These are phyloP conservation scores for Masnerella sp. DNA, from an alignment of 2,888 invertebrate genomes.

Conservation along the genomic window DNA sequence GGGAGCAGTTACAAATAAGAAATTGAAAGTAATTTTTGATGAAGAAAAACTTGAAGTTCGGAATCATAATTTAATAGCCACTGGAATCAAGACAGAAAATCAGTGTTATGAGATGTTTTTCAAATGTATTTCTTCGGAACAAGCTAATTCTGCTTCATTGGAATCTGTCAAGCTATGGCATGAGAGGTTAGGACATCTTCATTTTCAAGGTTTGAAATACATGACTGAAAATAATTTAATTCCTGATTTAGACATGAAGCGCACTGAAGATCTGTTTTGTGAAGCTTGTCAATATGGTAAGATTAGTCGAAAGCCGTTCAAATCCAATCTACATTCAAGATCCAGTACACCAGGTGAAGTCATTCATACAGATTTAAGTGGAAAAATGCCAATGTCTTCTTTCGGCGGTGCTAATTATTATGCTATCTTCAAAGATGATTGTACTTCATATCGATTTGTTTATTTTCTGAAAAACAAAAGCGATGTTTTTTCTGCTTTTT, in stretches of 20 bases:
- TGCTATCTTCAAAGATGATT: constrained; percentile 58
- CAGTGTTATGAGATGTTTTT: constrained; percentile 15
- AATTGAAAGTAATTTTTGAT: constrained; percentile 5
- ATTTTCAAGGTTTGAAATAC: neutral
- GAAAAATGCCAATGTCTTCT: constrained; percentile 58
- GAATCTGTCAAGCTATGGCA: neutral
- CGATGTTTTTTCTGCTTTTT: constrained; percentile 23
- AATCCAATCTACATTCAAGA: no score
- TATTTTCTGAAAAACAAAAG: constrained; percentile 58
- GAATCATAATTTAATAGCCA: constrained; percentile 4
- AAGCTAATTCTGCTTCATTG: constrained; percentile 4
- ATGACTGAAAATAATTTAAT: no score
- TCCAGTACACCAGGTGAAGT: constrained; percentile 9
- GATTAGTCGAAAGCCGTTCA: neutral
- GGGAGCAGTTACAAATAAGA: constrained; percentile 24
- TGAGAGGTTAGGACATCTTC: neutral
- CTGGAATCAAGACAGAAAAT: constrained; percentile 7
- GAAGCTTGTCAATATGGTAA: constrained; percentile 11
- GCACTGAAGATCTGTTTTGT: neutral
- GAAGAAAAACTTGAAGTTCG: constrained; percentile 5
- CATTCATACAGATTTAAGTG: constrained; percentile 60
- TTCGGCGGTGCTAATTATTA: constrained; percentile 57
- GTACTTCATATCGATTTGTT: constrained; percentile 43
- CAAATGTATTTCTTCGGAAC: neutral
- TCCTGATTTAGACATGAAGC: no score